Conservation (phyloP, 2,113 vertebrate species). For the Stegastes partitus region DNA sequence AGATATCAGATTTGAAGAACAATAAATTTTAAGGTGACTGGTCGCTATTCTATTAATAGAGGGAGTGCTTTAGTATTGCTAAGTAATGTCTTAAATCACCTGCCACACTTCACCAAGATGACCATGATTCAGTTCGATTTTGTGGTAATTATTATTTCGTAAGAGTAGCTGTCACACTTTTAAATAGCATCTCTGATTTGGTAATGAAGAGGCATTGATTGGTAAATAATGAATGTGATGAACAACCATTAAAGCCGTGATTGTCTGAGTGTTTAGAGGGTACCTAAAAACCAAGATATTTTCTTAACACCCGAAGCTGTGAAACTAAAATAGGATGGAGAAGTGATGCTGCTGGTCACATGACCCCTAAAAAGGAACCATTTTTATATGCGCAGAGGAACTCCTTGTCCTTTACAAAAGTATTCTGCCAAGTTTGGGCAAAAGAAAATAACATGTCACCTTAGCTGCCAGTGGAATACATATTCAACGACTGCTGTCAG, state of each 20-base stretch:
- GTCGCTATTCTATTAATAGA: neutral
- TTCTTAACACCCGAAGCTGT: neutral
- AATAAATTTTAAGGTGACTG: neutral
- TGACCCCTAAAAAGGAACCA: neutral
- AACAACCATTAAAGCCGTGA: conserved; percentile 7
- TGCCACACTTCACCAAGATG: neutral
- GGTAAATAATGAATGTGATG: neutral
- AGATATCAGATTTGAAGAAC: neutral
- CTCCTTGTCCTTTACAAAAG: neutral
- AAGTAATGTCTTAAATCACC: conserved; percentile 9
- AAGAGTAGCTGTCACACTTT: neutral
- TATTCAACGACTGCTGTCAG: conserved; percentile 25
- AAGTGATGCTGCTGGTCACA: neutral
- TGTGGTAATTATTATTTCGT: conserved; percentile 14
- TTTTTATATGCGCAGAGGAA: neutral
- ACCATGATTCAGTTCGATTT: neutral
- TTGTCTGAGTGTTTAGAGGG: neutral
- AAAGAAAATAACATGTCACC: conserved; percentile 18
- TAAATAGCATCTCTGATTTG: conserved; percentile 9
- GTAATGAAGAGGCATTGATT: neutral
- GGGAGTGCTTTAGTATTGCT: neutral
- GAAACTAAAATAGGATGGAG: neutral
- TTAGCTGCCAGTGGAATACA: conserved; percentile 10
- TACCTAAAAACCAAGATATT: neutral
- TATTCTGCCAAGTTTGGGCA: conserved; percentile 6